phyloP scores from a whole-genome alignment of 2,797 vertebrate genomes.

The Phalloptychus januarius region DNA sequence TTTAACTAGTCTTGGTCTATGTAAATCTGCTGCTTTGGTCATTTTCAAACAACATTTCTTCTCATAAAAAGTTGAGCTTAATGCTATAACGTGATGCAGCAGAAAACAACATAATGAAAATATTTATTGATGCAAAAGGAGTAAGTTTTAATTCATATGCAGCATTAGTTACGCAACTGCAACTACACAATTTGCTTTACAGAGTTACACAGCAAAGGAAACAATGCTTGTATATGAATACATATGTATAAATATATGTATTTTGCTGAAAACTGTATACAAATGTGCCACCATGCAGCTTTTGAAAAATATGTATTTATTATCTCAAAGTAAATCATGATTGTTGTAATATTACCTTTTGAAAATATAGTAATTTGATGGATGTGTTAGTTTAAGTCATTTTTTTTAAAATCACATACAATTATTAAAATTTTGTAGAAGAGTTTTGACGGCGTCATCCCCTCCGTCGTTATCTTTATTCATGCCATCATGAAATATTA shows the following conservation, averaged over 20 bases:
- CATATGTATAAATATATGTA: too few species aligned
- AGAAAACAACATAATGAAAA: too few species aligned
- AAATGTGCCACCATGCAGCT: not conserved
- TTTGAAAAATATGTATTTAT: not conserved
- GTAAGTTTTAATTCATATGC: too few species aligned
- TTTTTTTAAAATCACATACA: not conserved
- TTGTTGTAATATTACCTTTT: not conserved
- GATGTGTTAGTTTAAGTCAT: not conserved
- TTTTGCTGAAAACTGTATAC: not conserved
- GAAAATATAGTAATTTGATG: not conserved
- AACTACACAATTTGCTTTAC: too few species aligned
- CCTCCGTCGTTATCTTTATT: slow-evolving; percentile 10
- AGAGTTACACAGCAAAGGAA: not conserved
- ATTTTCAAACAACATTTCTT: too few species aligned
- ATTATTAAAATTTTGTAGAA: not conserved
- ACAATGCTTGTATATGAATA: not conserved
- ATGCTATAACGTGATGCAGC: too few species aligned
- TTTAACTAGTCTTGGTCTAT: too few species aligned
- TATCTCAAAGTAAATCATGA: not conserved
- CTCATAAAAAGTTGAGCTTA: too few species aligned
- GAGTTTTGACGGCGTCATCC: slow-evolving; percentile 7
- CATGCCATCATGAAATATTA: slow-evolving; percentile 3
- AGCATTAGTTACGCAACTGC: too few species aligned
- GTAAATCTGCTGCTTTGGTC: too few species aligned
- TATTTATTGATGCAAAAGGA: too few species aligned